These are phyloP conservation scores for Apus apus DNA, from an alignment of 2,113 vertebrate genomes.

Conservation along the genomic window DNA sequence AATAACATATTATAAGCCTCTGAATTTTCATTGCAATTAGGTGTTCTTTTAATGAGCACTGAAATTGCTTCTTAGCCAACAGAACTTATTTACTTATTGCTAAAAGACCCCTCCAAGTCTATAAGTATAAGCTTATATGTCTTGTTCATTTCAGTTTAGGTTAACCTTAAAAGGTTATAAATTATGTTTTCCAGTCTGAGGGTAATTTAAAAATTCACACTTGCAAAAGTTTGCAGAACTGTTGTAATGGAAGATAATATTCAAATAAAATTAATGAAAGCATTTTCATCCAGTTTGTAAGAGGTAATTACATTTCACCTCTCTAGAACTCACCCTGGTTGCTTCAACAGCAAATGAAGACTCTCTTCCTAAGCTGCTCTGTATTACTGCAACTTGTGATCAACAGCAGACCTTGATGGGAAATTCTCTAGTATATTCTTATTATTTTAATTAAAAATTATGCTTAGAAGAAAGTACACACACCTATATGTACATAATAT, in stretches of 20 bases:
- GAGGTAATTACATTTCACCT: slow-evolving; percentile 8
- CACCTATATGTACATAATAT: neutral
- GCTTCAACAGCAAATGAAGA: neutral
- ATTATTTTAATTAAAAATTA: neutral
- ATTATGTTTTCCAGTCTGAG: neutral
- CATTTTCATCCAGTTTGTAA: slow-evolving; percentile 1
- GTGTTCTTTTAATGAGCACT: neutral
- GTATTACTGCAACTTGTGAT: neutral
- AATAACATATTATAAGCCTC: neutral
- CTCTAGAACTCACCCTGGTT: neutral
- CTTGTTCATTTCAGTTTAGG: neutral
- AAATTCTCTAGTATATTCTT: neutral
- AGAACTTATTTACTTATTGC: neutral
- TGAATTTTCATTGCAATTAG: neutral
- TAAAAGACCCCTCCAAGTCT: neutral
- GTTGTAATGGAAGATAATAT: neutral
- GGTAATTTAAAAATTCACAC: neutral
- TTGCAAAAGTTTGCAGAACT: neutral
- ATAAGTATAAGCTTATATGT: neutral
- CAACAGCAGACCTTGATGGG: neutral
- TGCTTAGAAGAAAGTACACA: neutral
- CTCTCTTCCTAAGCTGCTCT: neutral
- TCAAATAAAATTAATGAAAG: slow-evolving; percentile 15
- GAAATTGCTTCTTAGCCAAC: neutral
- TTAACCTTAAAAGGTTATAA: neutral